Base-by-base conservation (phyloP, 2,888 invertebrate genomes). In the Drosophila multiciliata region DNA sequence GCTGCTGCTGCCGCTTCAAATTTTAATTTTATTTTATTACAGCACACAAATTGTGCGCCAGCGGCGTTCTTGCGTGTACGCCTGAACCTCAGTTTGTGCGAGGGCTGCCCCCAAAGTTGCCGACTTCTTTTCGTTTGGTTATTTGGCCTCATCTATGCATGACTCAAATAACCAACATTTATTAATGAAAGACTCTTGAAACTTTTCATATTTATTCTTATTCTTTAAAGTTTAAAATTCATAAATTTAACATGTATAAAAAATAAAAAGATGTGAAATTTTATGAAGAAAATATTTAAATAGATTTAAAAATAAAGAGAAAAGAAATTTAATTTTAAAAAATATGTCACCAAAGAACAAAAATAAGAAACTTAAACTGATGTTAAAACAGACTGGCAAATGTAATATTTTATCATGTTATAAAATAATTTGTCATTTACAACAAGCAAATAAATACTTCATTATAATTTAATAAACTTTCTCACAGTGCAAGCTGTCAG, bases 1-100 rank as follows among this genome's bases (percentile, higher is more conserved):
- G 61, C 45, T 61, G 55, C 40, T 75, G 70, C 20, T 65, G 49
- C 80, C 83, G 83, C 86, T 84, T 87, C 75, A 90, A 85, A 78
- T 83, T 90, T 83, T 80, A 80, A 90, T 85, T 90, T 85, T 83
- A 90, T 85, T 89, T 85, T 89, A 85, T 89, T 85, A 89, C 90
- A 90, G 83, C 83, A 66, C 89, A 89, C 78, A 84, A 88, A 74
- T 73, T 90, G 89, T 73, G 72, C 70, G 87, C 90, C 87, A 68
- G 55, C 84, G 82, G 90, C 82, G 69, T 59, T 75, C 71, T 88
- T 88, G 89, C 76, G 86, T 85, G 86, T 69, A 66, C 68, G 63
- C 67, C 72, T 29, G 48, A 65, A 35, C 36, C 45, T 11, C 26
- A 40, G 20, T 23, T 15, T 3, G 8, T 32, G 36, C 75, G 79